These are phyloP conservation scores for Propithecus deckenii DNA, from an alignment of 2,797 vertebrate genomes.

Conservation along the genomic window DNA sequence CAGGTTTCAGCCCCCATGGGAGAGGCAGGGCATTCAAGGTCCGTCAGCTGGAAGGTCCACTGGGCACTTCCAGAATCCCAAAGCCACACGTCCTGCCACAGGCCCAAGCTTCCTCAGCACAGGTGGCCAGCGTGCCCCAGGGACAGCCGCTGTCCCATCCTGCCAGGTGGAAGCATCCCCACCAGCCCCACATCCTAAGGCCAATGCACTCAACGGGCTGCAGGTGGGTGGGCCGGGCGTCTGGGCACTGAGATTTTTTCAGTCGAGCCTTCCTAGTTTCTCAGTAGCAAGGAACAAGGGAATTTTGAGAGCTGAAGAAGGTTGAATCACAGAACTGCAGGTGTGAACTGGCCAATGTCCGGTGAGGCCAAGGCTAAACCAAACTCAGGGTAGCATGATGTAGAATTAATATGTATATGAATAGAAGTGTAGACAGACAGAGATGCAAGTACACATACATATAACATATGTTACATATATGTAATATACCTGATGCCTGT, in stretches of 20 bases:
- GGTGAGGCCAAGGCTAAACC: background rate
- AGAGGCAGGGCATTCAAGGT: background rate
- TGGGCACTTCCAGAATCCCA: background rate
- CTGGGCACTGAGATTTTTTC: background rate
- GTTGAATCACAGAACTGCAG: background rate
- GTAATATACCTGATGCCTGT: background rate
- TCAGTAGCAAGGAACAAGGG: background rate
- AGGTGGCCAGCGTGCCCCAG: background rate
- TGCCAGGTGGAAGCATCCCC: background rate
- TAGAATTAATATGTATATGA: background rate
- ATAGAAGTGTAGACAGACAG: background rate
- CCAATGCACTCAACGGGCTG: background rate
- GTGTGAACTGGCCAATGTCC: background rate
- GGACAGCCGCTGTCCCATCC: background rate
- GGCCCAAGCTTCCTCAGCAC: no score
- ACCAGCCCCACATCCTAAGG: background rate
- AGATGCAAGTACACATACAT: no score
- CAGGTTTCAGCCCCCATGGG: no score
- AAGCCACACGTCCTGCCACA: background rate
- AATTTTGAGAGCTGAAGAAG: background rate
- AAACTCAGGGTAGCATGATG: background rate
- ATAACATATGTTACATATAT: rapidly evolving
- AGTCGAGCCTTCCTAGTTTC: background rate
- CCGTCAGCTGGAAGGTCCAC: background rate
- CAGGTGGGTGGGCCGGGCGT: rapidly evolving